Evolutionary conservation across 2,797 vertebrate species (phyloP).

Genomic region (Silurus aristotelis): DNA sequence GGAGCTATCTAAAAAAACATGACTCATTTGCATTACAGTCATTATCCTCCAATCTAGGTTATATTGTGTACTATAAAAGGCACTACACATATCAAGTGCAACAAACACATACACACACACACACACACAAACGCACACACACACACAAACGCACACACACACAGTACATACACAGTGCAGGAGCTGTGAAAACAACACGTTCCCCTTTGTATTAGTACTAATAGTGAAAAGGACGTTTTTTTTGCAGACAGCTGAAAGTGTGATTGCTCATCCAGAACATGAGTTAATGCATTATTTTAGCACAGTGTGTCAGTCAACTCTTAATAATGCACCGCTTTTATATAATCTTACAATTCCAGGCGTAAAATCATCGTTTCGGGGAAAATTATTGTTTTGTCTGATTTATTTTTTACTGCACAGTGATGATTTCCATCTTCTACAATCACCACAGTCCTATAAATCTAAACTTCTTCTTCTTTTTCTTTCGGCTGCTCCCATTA

Average conservation of each 20-base stretch:
- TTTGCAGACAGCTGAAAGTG: conserved; percentile 9
- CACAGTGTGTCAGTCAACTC: conserved; percentile 24
- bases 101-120: background rate
- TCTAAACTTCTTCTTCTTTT: too few species aligned
- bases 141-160: background rate
- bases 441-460: background rate
- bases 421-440: background rate
- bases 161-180: background rate
- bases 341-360: conserved; percentile 17
- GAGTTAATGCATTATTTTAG: conserved; percentile 30
- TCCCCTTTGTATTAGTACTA: conserved; percentile 1
- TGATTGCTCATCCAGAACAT: conserved; percentile 35
- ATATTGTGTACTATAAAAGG: background rate
- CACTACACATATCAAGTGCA: background rate
- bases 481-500: too few species aligned
- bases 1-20: background rate
- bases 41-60: background rate
- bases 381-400: background rate
- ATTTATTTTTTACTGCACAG: background rate
- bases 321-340: conserved; percentile 18
- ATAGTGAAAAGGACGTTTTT: background rate
- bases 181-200: conserved; percentile 1
- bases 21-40: background rate
- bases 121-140: background rate
- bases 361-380: conserved; percentile 10